A percentile compares a stretch with the other conserved stretches of the same genome.
Evolutionary conservation across 2,888 invertebrate genomes (phyloP).

Genomic region (Anthophora plumipes): DNA sequence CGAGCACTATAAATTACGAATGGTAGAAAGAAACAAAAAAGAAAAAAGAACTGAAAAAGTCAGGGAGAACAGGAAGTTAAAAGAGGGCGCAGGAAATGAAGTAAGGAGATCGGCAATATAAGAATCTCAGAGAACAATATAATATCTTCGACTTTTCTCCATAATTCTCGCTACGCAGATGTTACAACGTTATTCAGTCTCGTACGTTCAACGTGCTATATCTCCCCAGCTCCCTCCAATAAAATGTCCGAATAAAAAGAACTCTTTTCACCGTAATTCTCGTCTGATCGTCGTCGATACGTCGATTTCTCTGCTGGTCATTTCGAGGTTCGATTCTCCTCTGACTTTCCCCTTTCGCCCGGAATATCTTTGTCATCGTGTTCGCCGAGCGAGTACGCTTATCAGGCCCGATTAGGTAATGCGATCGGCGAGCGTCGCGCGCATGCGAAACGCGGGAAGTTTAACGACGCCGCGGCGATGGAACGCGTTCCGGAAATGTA

Average conservation of each 20-base stretch:
- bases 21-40: no score
- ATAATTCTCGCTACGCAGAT: neutral
- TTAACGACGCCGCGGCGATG: slow-evolving; percentile 1
- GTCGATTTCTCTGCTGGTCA: neutral
- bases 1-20: no score
- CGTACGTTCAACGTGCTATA: no score
- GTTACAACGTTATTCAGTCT: neutral
- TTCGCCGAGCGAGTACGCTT: neutral
- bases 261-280: neutral
- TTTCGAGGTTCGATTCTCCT: slow-evolving; percentile 1
- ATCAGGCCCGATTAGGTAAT: slow-evolving; percentile 41
- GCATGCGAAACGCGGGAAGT: slow-evolving; percentile 17
- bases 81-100: no score
- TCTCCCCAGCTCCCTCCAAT: no score
- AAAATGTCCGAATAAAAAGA: neutral
- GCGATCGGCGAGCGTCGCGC: neutral
- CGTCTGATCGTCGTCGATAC: neutral
- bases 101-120: no score
- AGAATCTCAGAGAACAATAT: no score
- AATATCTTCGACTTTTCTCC: neutral
- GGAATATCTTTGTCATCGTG: neutral
- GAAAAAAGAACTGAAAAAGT: no score
- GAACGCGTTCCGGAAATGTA: slow-evolving; percentile 39
- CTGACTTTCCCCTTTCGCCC: slow-evolving; percentile 21
- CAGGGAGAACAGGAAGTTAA: no score